Percentiles rank a stretch among this genome's conserved stretches.
Evolutionary conservation across 2,113 vertebrate genomes (phyloP).

Genomic region (Peromyscus polionotus): DNA sequence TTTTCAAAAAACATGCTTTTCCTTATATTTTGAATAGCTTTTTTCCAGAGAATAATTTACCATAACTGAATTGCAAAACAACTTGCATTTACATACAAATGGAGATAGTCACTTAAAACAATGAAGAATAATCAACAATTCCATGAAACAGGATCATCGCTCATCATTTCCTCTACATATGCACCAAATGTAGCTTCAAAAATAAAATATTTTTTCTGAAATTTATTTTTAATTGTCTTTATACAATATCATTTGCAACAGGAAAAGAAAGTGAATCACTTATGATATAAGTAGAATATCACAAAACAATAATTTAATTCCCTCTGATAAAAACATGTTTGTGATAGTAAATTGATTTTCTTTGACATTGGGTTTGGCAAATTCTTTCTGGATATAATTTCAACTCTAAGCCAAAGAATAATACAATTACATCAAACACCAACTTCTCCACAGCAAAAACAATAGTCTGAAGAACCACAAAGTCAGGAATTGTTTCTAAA

Average conservation of each 20-base stretch:
- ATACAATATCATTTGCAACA: neutral
- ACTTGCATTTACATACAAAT: neutral
- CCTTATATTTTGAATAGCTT: neutral
- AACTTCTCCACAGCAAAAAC: neutral
- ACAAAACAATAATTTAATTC: neutral
- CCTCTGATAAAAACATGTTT: neutral
- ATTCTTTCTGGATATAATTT: neutral
- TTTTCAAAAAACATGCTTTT: neutral
- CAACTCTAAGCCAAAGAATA: neutral
- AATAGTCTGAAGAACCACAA: neutral
- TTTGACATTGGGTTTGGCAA: neutral
- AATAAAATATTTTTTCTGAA: neutral
- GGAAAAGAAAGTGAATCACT: constrained; percentile 16
- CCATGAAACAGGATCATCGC: neutral
- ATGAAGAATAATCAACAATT: neutral
- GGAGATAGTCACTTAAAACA: neutral
- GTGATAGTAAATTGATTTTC: neutral
- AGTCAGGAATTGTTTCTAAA: neutral
- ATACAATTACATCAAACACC: neutral
- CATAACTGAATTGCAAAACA: neutral
- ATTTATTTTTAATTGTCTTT: neutral
- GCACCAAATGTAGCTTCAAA: neutral
- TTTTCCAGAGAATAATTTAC: neutral
- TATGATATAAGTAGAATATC: neutral
- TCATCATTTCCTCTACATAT: neutral